Percentiles rank a stretch among this genome's conserved stretches.
Conservation (phyloP, 2,797 vertebrate species). For the Sebastes alutus region DNA sequence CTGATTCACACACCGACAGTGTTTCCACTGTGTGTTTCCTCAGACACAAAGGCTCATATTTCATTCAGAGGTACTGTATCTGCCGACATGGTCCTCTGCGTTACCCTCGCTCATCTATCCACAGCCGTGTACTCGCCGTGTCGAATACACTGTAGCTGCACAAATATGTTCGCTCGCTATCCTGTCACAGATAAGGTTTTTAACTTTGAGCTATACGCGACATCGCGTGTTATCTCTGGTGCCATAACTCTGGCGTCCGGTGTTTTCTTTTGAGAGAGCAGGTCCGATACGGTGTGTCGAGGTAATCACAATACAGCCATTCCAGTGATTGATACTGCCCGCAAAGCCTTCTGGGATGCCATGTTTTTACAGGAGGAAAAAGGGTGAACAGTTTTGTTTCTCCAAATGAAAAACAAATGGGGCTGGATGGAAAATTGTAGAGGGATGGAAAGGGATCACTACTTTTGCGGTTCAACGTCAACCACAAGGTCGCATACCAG, state of each 20-base stretch:
- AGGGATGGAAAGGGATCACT: conserved; percentile 71
- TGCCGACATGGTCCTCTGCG: conserved; percentile 43
- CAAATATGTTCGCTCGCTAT: conserved; percentile 40
- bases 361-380: conserved; percentile 78
- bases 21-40: conserved; percentile 57
- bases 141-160: conserved; percentile 38
- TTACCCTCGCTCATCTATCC: conserved; percentile 52
- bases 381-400: conserved; percentile 75
- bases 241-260: conserved; percentile 56
- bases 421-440: conserved; percentile 74
- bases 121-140: conserved; percentile 17
- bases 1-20: conserved; percentile 43
- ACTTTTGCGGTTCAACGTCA: conserved; percentile 73
- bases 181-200: conserved; percentile 60
- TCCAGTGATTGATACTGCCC: conserved; percentile 78
- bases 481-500: conserved; percentile 79
- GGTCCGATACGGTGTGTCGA: conserved; percentile 52
- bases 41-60: conserved; percentile 53
- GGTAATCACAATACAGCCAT: conserved; percentile 69
- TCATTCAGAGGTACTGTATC: conserved; percentile 60
- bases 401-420: conserved; percentile 80
- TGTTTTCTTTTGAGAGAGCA: conserved; percentile 63
- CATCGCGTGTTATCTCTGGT: conserved; percentile 56
- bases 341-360: conserved; percentile 70
- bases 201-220: conserved; percentile 21